Evolutionary conservation across 2,113 vertebrate genomes (phyloP).

Genomic region (Acanthisitta chloris): DNA sequence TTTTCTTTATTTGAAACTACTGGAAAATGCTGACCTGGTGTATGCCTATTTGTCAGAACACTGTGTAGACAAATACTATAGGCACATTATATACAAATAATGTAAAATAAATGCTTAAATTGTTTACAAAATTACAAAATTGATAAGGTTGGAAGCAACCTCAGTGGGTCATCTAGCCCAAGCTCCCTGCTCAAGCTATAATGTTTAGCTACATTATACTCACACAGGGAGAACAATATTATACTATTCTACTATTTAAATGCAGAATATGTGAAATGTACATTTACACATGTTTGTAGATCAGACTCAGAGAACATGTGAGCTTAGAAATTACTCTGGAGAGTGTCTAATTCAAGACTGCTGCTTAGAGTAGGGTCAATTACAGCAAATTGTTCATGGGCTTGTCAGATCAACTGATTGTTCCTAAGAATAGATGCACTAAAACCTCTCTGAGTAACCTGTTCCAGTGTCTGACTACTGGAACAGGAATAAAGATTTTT

Average conservation of each 20-base stretch:
- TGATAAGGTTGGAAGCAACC: no score
- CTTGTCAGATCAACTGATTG: background rate
- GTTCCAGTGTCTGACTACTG: background rate
- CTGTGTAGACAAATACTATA: background rate
- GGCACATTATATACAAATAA: background rate
- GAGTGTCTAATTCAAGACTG: background rate
- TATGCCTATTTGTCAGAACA: background rate
- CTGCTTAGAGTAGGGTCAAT: background rate
- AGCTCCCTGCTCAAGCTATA: no score
- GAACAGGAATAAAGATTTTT: background rate
- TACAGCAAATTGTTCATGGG: background rate
- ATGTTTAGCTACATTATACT: background rate
- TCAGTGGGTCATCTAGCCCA: no score
- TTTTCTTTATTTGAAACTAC: background rate
- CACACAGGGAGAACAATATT: background rate
- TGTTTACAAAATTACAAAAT: no score
- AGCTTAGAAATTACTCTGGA: background rate
- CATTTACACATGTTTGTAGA: background rate
- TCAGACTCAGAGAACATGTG: background rate
- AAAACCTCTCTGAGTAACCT: background rate
- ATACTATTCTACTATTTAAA: background rate
- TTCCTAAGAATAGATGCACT: background rate
- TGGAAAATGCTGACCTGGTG: background rate
- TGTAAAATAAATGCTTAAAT: background rate
- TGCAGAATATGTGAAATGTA: background rate